phyloP scores from a whole-genome alignment of 1,140 invertebrate species.

The Cotesia vestalis region DNA sequence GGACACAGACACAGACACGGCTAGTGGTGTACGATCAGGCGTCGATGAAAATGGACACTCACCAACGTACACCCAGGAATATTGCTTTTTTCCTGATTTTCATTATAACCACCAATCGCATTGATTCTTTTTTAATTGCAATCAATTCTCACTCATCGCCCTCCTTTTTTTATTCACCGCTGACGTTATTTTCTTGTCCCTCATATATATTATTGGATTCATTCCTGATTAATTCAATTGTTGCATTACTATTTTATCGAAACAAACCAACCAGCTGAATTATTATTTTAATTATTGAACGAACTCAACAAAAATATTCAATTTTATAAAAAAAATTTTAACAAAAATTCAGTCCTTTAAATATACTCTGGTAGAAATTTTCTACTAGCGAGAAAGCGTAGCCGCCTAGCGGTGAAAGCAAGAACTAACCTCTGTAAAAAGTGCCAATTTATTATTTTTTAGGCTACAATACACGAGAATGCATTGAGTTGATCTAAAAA shows the following conservation, averaged over 20 bases:
- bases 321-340: too few relatives aligned
- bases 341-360: too few relatives aligned
- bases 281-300: background rate
- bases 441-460: too few relatives aligned
- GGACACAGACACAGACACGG: background rate
- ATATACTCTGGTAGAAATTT: too few relatives aligned
- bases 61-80: conserved; percentile 28
- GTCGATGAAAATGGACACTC: conserved; percentile 35
- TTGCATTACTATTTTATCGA: background rate
- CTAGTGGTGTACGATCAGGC: conserved; percentile 4
- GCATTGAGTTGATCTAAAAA: too few relatives aligned
- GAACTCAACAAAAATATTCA: too few relatives aligned
- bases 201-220: conserved; percentile 6
- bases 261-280: background rate
- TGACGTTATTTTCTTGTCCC: background rate
- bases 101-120: conserved; percentile 25
- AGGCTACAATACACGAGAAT: too few relatives aligned
- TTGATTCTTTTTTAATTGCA: conserved; percentile 27
- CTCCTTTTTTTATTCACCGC: conserved; percentile 5
- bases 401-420: too few relatives aligned
- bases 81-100: conserved; percentile 40
- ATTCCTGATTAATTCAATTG: conserved; percentile 2
- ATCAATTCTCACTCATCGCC: conserved; percentile 26
- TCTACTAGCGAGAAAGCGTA: too few relatives aligned
- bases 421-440: too few relatives aligned